These are phyloP conservation scores for Oreochromis tanganicae DNA, from an alignment of 2,113 vertebrate species.

Conservation along the genomic window DNA sequence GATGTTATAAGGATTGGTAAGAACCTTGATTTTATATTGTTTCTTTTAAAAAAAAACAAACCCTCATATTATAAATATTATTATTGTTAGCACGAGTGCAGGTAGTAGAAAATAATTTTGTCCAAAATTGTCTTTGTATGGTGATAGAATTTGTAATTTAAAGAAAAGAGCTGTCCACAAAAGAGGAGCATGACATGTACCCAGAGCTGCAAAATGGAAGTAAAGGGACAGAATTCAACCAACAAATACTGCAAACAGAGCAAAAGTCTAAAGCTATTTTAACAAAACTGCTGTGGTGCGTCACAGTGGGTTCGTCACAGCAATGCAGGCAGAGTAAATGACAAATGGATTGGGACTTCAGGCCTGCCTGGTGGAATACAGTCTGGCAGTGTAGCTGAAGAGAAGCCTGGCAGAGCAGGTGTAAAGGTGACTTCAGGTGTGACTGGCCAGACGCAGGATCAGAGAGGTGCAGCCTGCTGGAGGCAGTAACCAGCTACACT, in stretches of 20 bases:
- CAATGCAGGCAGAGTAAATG: neutral
- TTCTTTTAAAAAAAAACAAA: neutral
- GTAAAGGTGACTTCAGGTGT: neutral
- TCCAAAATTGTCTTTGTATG: neutral
- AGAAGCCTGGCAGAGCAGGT: neutral
- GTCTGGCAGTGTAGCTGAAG: neutral
- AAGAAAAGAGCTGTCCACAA: neutral
- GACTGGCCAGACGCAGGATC: neutral
- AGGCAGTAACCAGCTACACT: accelerated
- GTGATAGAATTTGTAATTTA: neutral
- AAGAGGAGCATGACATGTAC: neutral
- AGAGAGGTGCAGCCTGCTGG: neutral
- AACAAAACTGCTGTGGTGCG: neutral
- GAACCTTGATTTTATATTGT: neutral
- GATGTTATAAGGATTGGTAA: conserved; percentile 42
- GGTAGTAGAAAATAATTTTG: neutral
- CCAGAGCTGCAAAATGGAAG: neutral
- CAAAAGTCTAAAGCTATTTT: neutral
- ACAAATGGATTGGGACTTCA: neutral
- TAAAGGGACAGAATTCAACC: neutral
- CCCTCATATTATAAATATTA: neutral
- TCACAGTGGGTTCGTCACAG: neutral
- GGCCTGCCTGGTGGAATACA: neutral
- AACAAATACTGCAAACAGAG: neutral
- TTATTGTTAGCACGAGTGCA: neutral